A percentile compares a stretch with the other conserved stretches of the same genome.
Evolutionary conservation across 2,888 invertebrate genomes (phyloP).

Genomic region (Blera fallax): DNA sequence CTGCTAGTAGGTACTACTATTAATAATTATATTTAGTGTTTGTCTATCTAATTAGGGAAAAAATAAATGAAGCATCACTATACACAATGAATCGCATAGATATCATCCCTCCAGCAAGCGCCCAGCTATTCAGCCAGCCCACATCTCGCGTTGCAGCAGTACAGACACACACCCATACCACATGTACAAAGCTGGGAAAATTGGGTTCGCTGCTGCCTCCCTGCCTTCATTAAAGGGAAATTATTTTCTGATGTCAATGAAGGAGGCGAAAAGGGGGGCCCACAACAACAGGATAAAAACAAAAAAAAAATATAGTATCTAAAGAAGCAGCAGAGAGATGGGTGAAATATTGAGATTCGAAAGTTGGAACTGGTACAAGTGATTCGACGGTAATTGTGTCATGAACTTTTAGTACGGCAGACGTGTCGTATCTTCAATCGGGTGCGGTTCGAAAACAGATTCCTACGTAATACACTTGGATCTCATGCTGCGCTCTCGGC

Average conservation of each 20-base stretch:
- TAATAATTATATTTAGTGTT: conserved; percentile 53
- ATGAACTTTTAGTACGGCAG: conserved; percentile 77
- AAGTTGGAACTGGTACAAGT: conserved; percentile 71
- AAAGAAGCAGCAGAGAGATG: conserved; percentile 39
- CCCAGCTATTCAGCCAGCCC: not conserved
- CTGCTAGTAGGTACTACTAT: conserved; percentile 24
- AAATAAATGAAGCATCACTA: conserved; percentile 64
- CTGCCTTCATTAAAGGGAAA: conserved; percentile 61
- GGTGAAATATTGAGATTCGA: conserved; percentile 67
- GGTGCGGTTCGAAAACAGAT: conserved; percentile 70
- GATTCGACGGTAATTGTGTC: conserved; percentile 76
- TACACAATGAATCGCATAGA: not conserved
- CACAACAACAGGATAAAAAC: conserved; percentile 21
- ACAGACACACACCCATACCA: not conserved
- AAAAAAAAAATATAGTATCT: conserved; percentile 25
- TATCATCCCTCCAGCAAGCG: not conserved
- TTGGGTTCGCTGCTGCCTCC: conserved; percentile 57
- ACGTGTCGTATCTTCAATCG: conserved; percentile 81
- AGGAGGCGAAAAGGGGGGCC: not conserved
- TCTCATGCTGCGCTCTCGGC: conserved; percentile 43
- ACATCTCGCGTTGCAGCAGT: not conserved
- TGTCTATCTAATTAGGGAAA: conserved; percentile 66
- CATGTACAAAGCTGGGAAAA: conserved; percentile 46
- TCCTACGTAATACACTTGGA: conserved; percentile 66
- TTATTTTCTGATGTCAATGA: conserved; percentile 65